A percentile compares a stretch with the other conserved stretches of the same genome.
phyloP scores from a whole-genome alignment of 2,113 vertebrate species.

The Machaerirhynchus nigripectus region DNA sequence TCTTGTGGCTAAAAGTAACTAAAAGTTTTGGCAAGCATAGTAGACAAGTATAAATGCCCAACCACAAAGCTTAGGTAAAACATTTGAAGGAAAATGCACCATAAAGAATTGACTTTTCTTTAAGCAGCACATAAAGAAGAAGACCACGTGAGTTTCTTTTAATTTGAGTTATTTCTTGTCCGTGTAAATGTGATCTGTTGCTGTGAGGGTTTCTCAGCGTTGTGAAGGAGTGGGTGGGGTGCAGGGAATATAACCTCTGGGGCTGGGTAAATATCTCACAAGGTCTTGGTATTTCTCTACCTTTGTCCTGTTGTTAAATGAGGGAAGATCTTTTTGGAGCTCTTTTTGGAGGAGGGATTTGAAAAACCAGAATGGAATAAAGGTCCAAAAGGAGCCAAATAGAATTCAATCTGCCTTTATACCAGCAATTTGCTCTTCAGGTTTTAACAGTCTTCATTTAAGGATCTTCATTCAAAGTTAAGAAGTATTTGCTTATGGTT shows the following conservation, averaged over 20 bases:
- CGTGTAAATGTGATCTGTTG: background rate
- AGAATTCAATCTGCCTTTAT: background rate
- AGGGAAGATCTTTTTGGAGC: background rate
- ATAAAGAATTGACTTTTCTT: slow-evolving; percentile 7
- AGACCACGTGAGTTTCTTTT: slow-evolving; percentile 51
- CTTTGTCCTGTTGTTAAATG: background rate
- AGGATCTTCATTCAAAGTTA: background rate
- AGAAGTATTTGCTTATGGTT: background rate
- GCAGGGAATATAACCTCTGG: background rate
- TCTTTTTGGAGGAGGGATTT: too few relatives aligned
- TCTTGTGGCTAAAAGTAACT: background rate
- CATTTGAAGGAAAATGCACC: background rate
- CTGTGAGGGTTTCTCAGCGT: background rate
- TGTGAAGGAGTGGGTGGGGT: background rate
- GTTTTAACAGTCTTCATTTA: background rate
- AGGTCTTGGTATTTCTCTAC: background rate
- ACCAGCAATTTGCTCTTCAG: background rate
- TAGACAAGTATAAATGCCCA: background rate
- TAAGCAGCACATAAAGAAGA: slow-evolving; percentile 37
- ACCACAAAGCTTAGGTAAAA: background rate
- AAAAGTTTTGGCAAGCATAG: background rate
- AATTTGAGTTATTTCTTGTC: background rate
- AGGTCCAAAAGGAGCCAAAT: background rate
- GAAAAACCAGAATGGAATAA: background rate
- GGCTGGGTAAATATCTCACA: background rate